Evolutionary conservation across 2,797 vertebrate genomes (phyloP), one percentile per base, ranked within the genome.

Genomic region (Rhinophrynus dorsalis): DNA sequence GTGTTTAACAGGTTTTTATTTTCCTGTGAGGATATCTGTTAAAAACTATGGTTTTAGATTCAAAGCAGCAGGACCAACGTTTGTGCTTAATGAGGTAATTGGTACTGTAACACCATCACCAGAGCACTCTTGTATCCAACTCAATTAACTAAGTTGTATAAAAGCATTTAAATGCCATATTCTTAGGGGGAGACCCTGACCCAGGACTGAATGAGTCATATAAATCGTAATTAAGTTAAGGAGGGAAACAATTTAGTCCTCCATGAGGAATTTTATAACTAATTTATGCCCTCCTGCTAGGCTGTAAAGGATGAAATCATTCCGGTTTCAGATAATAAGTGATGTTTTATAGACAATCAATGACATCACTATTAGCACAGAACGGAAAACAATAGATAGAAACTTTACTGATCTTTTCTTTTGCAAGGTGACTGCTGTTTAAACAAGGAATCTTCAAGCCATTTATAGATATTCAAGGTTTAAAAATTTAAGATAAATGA

Each of bases 261-360:
- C 4, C n/a, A 9, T 29, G 3, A 17, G 42, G 65, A 5, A 61
- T 61, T 74, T 76, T 68, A 65, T 66, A 40, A 75, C 50, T 84
- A 75, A 82, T 78, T 71, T 75, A 84, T 57, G 6, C 54, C 67
- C 69, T 35, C 61, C n/a, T 8, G 26, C 63, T 47, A 21, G 6
- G 47, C 47, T 52, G 44, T 78, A 60, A 77, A 72, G 79, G 75
- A 81, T 82, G 82, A 86, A 87, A 77, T 79, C 82, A 85, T 82
- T 84, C 68, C 68, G 85, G 78, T 78, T 79, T 89, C 86, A 84
- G 82, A 82, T 80, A 85, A 85, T 83, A 83, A 82, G 81, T 78
- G 72, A 86, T 80, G 70, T 76, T 82, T 74, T 77, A 70, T 77
- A 71, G 84, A 85, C 83, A 82, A 79, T 75, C 80, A 24, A 35